Evolutionary conservation across 2,797 vertebrate genomes (phyloP), one percentile per base, ranked within the genome.

Genomic region (Leptodactylus fallax): DNA sequence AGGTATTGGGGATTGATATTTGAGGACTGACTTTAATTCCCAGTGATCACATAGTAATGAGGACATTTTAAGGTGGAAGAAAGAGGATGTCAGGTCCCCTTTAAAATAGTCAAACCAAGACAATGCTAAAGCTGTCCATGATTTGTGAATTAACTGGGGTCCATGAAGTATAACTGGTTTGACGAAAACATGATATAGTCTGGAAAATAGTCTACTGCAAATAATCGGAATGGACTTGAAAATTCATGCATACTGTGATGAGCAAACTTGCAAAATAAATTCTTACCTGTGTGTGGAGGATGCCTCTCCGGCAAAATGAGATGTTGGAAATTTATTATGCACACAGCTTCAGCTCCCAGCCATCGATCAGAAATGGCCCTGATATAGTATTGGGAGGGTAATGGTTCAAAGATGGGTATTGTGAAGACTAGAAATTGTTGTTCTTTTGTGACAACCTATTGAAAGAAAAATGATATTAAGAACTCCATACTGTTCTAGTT

Each of bases 351-450:
- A 10, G 98, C 97, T 67, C 98, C 97, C 21, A 99, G 92, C 98
- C 98, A 99, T 90, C 98, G 96, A 93, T 99, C 98, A 0, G 98
- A 99, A 80, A 99, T 97, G 1, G 96, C 97, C 86, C 95, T 96
- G 90, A 99, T 99, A 91, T 99, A 99, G 94, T 99, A 99, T 87
- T 99, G 98, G 9, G 98, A 98, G 80, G 98, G 98, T 90, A 99
- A 90, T 12, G 98, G 98, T 93, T 99, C 98, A 92, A 99, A 99
- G 93, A 99, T 99, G 27, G 98, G 98, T 88, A 99, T 99, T 92
- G 98, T 99, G 93, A 99, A 99, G 6, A 99, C 96, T 21, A 99
- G 90, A 87, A 97, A 93, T 90, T 98, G 98, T 58, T 96, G 93
- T 93, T 99, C 98, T 90, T 92, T 97, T 79, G 92, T 94, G 90